Evolutionary conservation across 2,113 vertebrate species (phyloP).

Genomic region (Pitta sordida): DNA sequence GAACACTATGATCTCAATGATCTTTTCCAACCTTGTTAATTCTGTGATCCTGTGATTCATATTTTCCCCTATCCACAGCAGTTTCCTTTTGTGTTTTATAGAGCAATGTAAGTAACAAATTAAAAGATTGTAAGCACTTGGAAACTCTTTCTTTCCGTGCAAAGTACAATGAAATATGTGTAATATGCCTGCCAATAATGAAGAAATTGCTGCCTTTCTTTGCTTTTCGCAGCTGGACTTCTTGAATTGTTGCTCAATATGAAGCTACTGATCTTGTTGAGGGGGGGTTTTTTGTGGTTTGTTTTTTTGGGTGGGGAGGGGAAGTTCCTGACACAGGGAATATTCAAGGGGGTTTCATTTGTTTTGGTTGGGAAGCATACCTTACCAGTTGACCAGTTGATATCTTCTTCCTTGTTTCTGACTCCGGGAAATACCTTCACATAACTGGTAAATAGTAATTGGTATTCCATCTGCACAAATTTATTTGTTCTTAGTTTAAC

Average conservation of each 20-base stretch:
- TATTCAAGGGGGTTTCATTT: neutral
- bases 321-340: neutral
- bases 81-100: neutral
- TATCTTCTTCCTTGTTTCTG: neutral
- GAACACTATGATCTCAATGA: no score
- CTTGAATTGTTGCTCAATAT: neutral
- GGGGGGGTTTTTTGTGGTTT: neutral
- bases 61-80: neutral
- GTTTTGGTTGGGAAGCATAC: neutral
- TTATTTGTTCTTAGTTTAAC: neutral
- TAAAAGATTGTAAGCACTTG: neutral
- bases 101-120: neutral
- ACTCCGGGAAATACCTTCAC: neutral
- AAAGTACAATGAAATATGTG: neutral
- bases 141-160: neutral
- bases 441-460: neutral
- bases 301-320: neutral
- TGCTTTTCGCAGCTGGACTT: neutral
- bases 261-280: neutral
- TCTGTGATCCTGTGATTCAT: no score
- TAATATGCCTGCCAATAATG: neutral
- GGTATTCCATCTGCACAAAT: neutral
- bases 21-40: no score
- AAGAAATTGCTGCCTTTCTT: neutral
- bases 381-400: neutral